Conservation (phyloP, 2,113 vertebrate species). For the Myanophis thanlyinensis region DNA sequence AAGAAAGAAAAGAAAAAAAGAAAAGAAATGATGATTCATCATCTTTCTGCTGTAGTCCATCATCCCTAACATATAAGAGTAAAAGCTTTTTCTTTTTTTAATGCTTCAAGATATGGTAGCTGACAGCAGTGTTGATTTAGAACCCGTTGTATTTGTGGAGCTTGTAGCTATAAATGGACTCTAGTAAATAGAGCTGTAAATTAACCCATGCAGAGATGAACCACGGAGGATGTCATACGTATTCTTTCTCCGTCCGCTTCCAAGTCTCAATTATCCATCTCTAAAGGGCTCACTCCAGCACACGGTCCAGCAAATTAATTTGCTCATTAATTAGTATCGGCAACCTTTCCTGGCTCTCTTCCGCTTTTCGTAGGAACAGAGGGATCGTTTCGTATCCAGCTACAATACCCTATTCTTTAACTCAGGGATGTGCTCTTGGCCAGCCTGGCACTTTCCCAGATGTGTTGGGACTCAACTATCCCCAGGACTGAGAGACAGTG, state of each 20-base stretch:
- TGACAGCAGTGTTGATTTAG: not conserved
- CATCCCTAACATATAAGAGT: rapidly evolving
- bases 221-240: rapidly evolving
- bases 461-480: not conserved
- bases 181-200: not conserved
- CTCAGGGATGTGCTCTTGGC: not conserved
- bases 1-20: too few relatives aligned
- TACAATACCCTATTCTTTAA: not conserved
- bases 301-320: not conserved
- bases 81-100: not conserved
- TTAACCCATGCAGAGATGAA: not conserved
- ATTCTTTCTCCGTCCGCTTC: not conserved
- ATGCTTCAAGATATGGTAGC: rapidly evolving
- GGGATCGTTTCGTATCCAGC: not conserved
- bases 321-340: not conserved
- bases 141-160: rapidly evolving
- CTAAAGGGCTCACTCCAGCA: not conserved
- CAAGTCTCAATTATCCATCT: not conserved
- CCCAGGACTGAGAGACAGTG: not conserved
- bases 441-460: not conserved
- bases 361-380: not conserved
- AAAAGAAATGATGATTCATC: too few relatives aligned
- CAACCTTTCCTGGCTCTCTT: not conserved
- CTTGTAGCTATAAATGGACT: not conserved
- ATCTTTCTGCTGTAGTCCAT: not conserved